These are phyloP conservation scores for Halocynthia aurantium DNA, from an alignment of 23 tunicate species.

Conservation along the genomic window DNA sequence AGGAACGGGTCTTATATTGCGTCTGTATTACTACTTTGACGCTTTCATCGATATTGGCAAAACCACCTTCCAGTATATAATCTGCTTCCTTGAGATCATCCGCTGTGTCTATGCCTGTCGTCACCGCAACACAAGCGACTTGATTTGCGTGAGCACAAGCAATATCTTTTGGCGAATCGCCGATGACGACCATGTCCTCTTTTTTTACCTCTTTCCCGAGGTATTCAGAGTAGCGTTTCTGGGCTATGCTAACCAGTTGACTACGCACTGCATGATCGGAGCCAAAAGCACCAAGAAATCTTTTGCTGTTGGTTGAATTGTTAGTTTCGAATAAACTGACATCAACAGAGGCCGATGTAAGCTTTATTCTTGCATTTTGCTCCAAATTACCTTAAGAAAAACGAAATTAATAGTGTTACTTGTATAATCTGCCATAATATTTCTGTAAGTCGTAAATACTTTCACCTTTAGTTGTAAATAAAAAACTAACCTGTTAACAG, in stretches of 20 bases:
- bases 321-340: slow-evolving; percentile 14
- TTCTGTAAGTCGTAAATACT: too few species aligned
- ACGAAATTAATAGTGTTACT: too few species aligned
- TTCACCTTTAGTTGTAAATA: neutral
- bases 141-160: slow-evolving; percentile 76
- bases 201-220: slow-evolving; percentile 7
- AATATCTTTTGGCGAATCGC: slow-evolving; percentile 85
- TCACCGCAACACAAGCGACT: slow-evolving; percentile 82
- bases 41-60: slow-evolving; percentile 44
- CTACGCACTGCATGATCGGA: slow-evolving; percentile 63
- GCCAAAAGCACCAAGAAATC: slow-evolving; percentile 77
- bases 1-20: neutral
- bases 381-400: slow-evolving; percentile 48
- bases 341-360: slow-evolving; percentile 53
- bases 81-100: slow-evolving; percentile 53
- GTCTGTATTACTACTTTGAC: slow-evolving; percentile 40
- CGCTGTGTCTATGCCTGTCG: slow-evolving; percentile 34
- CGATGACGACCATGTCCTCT: slow-evolving; percentile 72
- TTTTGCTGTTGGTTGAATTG: neutral
- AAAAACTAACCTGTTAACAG: slow-evolving; percentile 56
- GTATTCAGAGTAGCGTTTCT: slow-evolving; percentile 42
- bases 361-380: slow-evolving; percentile 47
- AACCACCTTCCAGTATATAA: slow-evolving; percentile 51
- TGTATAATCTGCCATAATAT: too few species aligned
- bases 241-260: slow-evolving; percentile 58